Evolutionary conservation across 2,888 invertebrate species (phyloP).

Genomic region (Gonocerus acuteangulatus): DNA sequence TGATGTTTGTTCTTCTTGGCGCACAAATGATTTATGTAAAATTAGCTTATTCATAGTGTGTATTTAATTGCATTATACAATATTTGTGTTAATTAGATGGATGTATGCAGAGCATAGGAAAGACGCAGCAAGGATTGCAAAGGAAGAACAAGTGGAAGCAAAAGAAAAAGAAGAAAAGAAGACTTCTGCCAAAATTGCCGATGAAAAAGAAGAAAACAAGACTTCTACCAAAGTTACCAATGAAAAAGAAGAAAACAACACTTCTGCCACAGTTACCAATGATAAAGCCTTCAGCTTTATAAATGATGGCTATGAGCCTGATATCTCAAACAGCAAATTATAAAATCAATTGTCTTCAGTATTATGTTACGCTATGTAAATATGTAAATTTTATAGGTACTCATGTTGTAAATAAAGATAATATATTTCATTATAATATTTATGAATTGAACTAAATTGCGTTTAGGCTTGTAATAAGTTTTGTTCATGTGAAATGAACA

Average conservation of each 20-base stretch:
- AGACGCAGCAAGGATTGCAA: conserved; percentile 41
- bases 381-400: neutral
- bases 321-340: conserved; percentile 5
- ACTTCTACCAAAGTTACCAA: neutral
- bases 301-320: conserved; percentile 11
- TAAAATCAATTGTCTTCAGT: neutral
- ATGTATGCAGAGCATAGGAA: conserved; percentile 60
- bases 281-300: neutral
- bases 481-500: too few species aligned
- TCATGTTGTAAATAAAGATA: neutral
- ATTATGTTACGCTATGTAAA: neutral
- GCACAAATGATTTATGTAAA: too few species aligned
- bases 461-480: too few species aligned
- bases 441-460: too few species aligned
- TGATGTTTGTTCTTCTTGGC: too few species aligned
- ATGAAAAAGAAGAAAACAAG: neutral
- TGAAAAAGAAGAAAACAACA: neutral
- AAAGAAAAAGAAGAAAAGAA: conserved; percentile 2
- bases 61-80: too few species aligned
- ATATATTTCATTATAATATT: too few species aligned
- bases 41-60: too few species aligned
- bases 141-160: conserved; percentile 11
- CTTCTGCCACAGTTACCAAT: conserved; percentile 7
- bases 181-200: neutral
- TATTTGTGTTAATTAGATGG: too few species aligned